Conservation (phyloP, 2,113 vertebrate species). For the Tamias sibiricus region DNA sequence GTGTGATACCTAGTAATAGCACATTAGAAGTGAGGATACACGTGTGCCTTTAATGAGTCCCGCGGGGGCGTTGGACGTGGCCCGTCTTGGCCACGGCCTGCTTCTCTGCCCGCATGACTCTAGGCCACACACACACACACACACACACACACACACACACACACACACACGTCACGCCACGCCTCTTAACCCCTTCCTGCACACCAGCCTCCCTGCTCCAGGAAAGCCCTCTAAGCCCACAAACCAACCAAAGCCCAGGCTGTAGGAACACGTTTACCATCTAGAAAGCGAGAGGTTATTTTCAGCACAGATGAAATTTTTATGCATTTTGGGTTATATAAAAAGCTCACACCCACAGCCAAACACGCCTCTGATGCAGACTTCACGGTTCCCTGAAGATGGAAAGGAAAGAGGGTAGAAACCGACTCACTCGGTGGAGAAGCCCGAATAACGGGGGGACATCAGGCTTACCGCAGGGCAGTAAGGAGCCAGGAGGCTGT, state of each 20-base stretch:
- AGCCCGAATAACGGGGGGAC: no score
- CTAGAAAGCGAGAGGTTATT: background rate
- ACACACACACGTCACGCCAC: no score
- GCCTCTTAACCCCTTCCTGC: background rate
- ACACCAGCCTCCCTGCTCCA: rapidly evolving
- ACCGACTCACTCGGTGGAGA: background rate
- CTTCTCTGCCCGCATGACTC: no score
- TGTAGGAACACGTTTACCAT: background rate
- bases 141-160: no score
- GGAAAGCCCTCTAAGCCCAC: background rate
- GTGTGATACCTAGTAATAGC: no score
- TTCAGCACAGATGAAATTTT: background rate
- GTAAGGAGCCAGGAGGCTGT: rapidly evolving
- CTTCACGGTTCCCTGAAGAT: background rate
- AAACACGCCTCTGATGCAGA: background rate
- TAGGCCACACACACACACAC: no score
- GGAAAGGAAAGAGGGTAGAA: background rate
- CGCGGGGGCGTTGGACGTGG: no score
- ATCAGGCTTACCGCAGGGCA: rapidly evolving
- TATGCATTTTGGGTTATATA: background rate
- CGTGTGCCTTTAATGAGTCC: no score
- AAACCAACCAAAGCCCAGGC: background rate
- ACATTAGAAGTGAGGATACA: no score
- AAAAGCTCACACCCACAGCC: background rate
- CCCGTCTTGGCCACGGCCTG: no score